These are phyloP conservation scores for Nebria ingens DNA, from an alignment of 1,140 invertebrate genomes.

Conservation along the genomic window DNA sequence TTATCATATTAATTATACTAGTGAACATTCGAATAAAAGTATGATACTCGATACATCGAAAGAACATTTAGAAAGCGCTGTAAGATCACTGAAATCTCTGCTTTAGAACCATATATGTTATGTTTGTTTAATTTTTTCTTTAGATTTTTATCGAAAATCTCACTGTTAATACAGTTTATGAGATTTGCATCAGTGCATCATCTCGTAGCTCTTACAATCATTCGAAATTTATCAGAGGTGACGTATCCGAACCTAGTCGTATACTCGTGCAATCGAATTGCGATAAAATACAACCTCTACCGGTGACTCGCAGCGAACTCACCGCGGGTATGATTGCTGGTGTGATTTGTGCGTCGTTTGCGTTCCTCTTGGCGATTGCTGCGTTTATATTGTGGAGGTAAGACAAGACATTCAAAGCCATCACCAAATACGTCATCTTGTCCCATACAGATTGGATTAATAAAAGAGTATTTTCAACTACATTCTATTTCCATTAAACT, in stretches of 20 bases:
- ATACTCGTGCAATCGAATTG: conserved; percentile 58
- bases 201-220: conserved; percentile 55
- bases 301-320: conserved; percentile 48
- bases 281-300: conserved; percentile 47
- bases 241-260: conserved; percentile 49
- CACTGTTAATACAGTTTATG: conserved; percentile 62
- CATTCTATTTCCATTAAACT: no score
- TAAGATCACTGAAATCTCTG: no score
- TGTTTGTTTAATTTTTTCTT: no score
- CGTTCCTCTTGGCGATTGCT: conserved; percentile 56
- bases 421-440: conserved; percentile 10
- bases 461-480: conserved; percentile 16
- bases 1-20: conserved; percentile 65
- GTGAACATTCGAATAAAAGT: conserved; percentile 46
- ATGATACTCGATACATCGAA: conserved; percentile 47
- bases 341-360: conserved; percentile 60
- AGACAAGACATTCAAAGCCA: conserved; percentile 30
- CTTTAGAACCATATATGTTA: background rate
- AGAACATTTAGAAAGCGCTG: conserved; percentile 48
- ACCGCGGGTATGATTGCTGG: conserved; percentile 62
- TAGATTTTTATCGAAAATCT: conserved; percentile 64
- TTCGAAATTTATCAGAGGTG: conserved; percentile 52
- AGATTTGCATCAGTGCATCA: conserved; percentile 60
- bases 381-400: conserved; percentile 70
- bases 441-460: background rate